These are phyloP conservation scores for Alaudala cheleensis DNA, from an alignment of 2,113 vertebrate species.

Conservation along the genomic window DNA sequence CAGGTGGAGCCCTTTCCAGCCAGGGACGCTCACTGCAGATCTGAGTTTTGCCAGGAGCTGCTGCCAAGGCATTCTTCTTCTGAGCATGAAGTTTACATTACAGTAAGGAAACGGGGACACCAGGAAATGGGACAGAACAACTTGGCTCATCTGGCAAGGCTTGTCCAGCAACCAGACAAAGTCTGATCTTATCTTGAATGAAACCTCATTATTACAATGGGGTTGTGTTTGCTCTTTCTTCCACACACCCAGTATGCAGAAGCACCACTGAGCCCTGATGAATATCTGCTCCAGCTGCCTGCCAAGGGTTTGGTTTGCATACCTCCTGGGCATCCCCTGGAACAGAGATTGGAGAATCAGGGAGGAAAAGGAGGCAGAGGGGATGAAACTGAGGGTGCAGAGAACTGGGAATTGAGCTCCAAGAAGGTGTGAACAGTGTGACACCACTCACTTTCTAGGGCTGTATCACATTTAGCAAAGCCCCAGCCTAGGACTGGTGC, in stretches of 20 bases:
- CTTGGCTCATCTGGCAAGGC: neutral
- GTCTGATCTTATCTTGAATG: slow-evolving; percentile 23
- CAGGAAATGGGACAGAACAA: neutral
- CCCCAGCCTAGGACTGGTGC: neutral
- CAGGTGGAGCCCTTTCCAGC: slow-evolving; percentile 36
- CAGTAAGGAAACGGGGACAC: neutral
- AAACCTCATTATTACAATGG: neutral
- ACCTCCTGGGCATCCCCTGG: neutral
- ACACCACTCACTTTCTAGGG: neutral
- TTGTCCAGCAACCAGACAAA: neutral
- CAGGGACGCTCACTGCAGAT: neutral
- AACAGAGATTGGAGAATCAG: neutral
- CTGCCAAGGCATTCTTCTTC: slow-evolving; percentile 5
- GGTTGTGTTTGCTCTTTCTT: neutral
- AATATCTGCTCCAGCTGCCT: neutral
- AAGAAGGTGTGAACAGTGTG: neutral
- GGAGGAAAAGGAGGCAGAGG: neutral
- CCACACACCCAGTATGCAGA: neutral
- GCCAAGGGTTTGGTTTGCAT: neutral
- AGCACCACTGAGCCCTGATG: neutral
- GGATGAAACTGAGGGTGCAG: neutral
- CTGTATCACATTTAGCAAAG: neutral
- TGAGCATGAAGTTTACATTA: neutral
- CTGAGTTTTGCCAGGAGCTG: neutral
- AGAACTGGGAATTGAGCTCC: neutral